Base-by-base conservation (phyloP, 2,797 vertebrate species). In the Schizopygopsis malacanthus region DNA sequence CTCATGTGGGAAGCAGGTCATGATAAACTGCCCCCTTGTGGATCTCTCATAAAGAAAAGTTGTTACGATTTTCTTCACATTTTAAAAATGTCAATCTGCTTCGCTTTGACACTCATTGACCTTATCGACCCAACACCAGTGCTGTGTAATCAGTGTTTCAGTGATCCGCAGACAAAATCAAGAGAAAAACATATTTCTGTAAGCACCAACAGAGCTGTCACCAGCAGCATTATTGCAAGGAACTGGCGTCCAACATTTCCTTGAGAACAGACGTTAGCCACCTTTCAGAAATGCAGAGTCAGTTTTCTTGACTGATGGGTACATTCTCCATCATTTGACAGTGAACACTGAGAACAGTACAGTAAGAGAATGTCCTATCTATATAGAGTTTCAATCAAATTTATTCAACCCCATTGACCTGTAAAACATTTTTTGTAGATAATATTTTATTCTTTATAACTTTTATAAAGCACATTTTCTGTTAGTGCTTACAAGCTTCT, bases 81-180 rank as follows among this genome's bases (percentile, higher is more conserved):
- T 25, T 76, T 47, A 83, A 73, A 75, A 47, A 25, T 63, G 22
- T 76, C 69, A 63, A 37, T 82, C 39, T 45, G 25, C 18, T 70
- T 73, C 3, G 6, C 54, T 67, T 77, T 67, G 82, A 77, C 15
- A 25, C 71, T 52, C 43, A 77, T 39, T 84, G 59, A 84, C 43
- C 81, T 59, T n/a, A 83, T 83, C 12, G 70, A 82, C n/a, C 7
- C 16, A 45, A 63, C 71, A 47, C 39, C 39, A 75, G 25, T 47
- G 70, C 70, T 73, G 81, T 4, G 13, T 73, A 75, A 83, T 83
- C 81, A 73, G 41, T 63, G 70, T 47, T 61, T 75, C 16, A 15
- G 39, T 72, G 9, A 71, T 61, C 16, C 45, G 16, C n/a, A 28
- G 37, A 82, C 37, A 61, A 72, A 59, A 72, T 82, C 81, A 61